These are phyloP conservation scores for Apus apus DNA, from an alignment of 2,113 vertebrate species.

Conservation along the genomic window DNA sequence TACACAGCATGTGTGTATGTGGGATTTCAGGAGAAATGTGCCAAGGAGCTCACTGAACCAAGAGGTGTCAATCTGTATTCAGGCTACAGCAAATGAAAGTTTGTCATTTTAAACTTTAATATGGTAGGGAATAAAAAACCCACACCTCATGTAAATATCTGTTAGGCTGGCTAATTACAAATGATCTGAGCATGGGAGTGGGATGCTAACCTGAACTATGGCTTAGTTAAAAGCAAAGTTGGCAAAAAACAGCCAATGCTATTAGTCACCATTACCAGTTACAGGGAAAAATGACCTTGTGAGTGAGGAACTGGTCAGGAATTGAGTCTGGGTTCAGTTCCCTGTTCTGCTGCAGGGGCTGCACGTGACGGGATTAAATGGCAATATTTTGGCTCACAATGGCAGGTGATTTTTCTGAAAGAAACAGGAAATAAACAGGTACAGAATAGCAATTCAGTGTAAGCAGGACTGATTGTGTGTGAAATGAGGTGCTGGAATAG, in stretches of 20 bases:
- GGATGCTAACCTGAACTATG: background rate
- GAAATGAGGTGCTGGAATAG: conserved; percentile 5
- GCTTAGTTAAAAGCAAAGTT: background rate
- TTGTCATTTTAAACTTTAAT: background rate
- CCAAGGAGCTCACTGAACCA: background rate
- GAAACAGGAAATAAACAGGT: conserved; percentile 16
- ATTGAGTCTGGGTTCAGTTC: background rate
- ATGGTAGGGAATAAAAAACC: background rate
- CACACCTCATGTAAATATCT: background rate
- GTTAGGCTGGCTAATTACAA: background rate
- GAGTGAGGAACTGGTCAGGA: background rate
- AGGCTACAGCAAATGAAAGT: background rate
- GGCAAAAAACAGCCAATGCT: background rate
- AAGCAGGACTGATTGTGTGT: background rate
- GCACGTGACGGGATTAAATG: background rate
- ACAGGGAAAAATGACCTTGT: background rate
- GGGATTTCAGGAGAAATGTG: background rate
- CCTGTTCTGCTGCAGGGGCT: background rate
- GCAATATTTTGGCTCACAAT: background rate
- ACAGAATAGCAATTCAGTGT: background rate
- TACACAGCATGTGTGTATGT: accelerated
- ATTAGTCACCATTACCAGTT: background rate
- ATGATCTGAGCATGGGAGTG: background rate
- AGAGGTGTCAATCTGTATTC: background rate
- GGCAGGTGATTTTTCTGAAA: background rate